Conservation (phyloP, 2,113 vertebrate species). For the Cephalopterus ornatus region DNA sequence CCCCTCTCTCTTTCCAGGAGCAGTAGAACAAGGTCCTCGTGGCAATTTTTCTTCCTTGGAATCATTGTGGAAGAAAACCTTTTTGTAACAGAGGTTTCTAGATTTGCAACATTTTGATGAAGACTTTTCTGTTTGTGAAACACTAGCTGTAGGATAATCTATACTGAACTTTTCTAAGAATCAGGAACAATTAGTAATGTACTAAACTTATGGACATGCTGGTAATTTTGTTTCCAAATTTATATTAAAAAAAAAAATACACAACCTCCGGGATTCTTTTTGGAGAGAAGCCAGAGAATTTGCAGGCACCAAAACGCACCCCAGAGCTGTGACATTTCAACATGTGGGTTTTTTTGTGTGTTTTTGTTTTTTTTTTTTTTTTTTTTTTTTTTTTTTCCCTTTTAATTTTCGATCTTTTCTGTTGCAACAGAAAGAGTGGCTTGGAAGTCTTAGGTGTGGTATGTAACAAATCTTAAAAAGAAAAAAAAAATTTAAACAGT, state of each 20-base stretch:
- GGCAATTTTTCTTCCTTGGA: constrained; percentile 66
- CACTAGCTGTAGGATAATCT: constrained; percentile 98
- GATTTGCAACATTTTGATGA: constrained; percentile 94
- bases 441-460: constrained; percentile 97
- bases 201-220: constrained; percentile 87
- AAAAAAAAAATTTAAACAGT: constrained; percentile 73
- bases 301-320: constrained; percentile 79
- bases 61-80: constrained; percentile 83
- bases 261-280: constrained; percentile 62
- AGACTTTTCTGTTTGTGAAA: constrained; percentile 93
- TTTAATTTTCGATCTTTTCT: constrained; percentile 78
- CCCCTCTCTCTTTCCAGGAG: constrained; percentile 76
- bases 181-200: constrained; percentile 72
- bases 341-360: constrained; percentile 39
- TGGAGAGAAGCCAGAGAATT: constrained; percentile 69
- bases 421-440: constrained; percentile 87
- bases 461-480: constrained; percentile 75
- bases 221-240: constrained; percentile 78
- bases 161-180: constrained; percentile 92
- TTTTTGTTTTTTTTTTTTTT: neutral
- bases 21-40: constrained; percentile 82
- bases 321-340: constrained; percentile 87
- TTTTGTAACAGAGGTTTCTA: constrained; percentile 92
- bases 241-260: neutral
- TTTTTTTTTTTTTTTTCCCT: neutral